These are phyloP conservation scores for Notarius lentiginosus DNA, from an alignment of 2,113 vertebrate genomes.

Conservation along the genomic window DNA sequence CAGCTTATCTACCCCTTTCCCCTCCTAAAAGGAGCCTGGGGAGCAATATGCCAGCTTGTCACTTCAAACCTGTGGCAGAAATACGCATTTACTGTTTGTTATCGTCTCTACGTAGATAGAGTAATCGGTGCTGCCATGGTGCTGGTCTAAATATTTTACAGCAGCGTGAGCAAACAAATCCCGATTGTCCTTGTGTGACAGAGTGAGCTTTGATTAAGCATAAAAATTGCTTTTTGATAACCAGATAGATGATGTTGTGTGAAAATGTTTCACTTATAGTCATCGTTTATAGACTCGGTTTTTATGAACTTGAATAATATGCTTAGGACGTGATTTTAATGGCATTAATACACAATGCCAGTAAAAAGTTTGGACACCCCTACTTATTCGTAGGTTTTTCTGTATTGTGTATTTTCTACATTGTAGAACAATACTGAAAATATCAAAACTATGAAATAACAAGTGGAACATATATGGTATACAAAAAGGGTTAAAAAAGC, in stretches of 20 bases:
- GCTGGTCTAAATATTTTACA: constrained; percentile 56
- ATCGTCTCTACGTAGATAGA: constrained; percentile 52
- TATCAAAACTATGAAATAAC: too few species aligned
- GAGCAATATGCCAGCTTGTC: constrained; percentile 47
- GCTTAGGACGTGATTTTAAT: background rate
- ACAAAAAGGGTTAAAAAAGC: too few species aligned
- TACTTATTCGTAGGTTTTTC: too few species aligned
- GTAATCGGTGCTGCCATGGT: constrained; percentile 60
- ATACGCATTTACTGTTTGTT: constrained; percentile 48
- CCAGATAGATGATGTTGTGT: background rate
- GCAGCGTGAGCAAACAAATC: constrained; percentile 36
- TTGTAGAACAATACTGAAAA: too few species aligned
- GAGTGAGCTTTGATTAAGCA: constrained; percentile 23
- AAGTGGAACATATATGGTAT: too few species aligned
- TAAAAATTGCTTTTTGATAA: constrained; percentile 1
- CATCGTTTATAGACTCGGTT: background rate
- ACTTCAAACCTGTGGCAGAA: constrained; percentile 50
- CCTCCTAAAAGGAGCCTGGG: constrained; percentile 35
- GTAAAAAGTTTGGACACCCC: too few species aligned
- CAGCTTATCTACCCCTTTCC: constrained; percentile 47
- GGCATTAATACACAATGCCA: too few species aligned
- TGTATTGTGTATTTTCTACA: too few species aligned
- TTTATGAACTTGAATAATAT: background rate
- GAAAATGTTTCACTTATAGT: background rate
- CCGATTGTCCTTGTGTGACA: constrained; percentile 22